Evolutionary conservation across 2,797 vertebrate species (phyloP).

Genomic region (Chelonia mydas): DNA sequence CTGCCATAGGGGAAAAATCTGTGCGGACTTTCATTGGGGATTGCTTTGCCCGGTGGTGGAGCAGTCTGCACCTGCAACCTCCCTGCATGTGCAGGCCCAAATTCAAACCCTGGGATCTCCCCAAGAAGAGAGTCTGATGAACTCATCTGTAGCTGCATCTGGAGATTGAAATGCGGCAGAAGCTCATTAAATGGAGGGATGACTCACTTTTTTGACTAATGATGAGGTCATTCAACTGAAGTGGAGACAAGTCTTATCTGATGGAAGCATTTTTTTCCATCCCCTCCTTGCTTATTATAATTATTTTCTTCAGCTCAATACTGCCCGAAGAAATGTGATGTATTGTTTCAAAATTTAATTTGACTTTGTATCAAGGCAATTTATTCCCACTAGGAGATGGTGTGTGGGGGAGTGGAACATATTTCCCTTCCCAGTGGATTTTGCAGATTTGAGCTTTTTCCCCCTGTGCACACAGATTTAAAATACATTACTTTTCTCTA

Average conservation of each 20-base stretch:
- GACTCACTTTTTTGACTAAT: constrained; percentile 53
- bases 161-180: constrained; percentile 18
- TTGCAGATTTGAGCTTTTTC: constrained; percentile 31
- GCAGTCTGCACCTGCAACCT: constrained; percentile 30
- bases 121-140: not conserved
- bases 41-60: constrained; percentile 9
- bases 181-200: constrained; percentile 55
- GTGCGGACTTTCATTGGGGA: not conserved
- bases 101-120: constrained; percentile 19
- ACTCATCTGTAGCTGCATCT: not conserved
- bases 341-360: constrained; percentile 73
- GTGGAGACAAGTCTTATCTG: constrained; percentile 67
- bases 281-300: constrained; percentile 62
- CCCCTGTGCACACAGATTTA: constrained; percentile 53
- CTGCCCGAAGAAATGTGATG: constrained; percentile 63
- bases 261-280: constrained; percentile 43
- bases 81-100: not conserved
- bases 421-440: constrained; percentile 51
- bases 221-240: constrained; percentile 68
- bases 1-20: not conserved
- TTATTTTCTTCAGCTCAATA: constrained; percentile 58
- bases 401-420: constrained; percentile 49
- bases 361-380: constrained; percentile 72
- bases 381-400: constrained; percentile 56
- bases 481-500: constrained; percentile 67